phyloP scores from a whole-genome alignment of 1,140 invertebrate species.

The Aphelenchoides fujianensis region DNA sequence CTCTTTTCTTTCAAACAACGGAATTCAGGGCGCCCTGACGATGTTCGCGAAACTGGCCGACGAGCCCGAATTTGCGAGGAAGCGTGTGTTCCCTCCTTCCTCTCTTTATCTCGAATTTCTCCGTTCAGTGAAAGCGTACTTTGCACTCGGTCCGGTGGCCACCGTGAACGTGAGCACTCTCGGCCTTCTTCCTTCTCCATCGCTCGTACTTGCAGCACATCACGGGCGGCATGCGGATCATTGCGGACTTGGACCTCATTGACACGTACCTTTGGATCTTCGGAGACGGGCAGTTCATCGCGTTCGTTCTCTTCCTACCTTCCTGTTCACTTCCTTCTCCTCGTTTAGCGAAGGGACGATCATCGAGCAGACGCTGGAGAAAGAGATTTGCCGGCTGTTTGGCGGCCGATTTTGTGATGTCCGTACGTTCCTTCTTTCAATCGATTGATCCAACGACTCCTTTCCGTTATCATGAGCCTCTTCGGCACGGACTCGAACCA shows the following conservation, averaged over 20 bases:
- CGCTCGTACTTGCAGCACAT: conserved; percentile 31
- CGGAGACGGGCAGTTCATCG: conserved; percentile 30
- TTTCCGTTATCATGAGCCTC: conserved; percentile 18
- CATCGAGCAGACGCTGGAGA: conserved; percentile 28
- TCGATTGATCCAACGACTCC: no score
- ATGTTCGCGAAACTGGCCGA: conserved; percentile 62
- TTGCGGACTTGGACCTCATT: background rate
- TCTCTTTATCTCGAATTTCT: background rate
- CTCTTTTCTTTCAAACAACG: background rate
- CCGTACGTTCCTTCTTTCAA: no score
- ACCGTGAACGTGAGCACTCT: conserved; percentile 36
- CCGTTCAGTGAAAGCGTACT: conserved; percentile 27
- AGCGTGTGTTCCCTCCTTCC: background rate
- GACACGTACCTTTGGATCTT: conserved; percentile 13
- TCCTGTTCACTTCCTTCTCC: background rate
- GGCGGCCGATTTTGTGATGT: conserved; percentile 18
- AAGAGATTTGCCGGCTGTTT: conserved; percentile 17
- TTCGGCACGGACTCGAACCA: conserved; percentile 5
- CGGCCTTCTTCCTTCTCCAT: conserved; percentile 40
- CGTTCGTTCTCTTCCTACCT: conserved; percentile 27
- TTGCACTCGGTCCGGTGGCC: conserved; percentile 44
- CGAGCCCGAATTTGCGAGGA: conserved; percentile 23
- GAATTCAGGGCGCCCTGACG: conserved; percentile 64
- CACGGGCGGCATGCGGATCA: conserved; percentile 37
- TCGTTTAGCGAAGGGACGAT: background rate